Evolutionary conservation across 2,113 vertebrate genomes (phyloP).

Genomic region (Hippocampus comes): DNA sequence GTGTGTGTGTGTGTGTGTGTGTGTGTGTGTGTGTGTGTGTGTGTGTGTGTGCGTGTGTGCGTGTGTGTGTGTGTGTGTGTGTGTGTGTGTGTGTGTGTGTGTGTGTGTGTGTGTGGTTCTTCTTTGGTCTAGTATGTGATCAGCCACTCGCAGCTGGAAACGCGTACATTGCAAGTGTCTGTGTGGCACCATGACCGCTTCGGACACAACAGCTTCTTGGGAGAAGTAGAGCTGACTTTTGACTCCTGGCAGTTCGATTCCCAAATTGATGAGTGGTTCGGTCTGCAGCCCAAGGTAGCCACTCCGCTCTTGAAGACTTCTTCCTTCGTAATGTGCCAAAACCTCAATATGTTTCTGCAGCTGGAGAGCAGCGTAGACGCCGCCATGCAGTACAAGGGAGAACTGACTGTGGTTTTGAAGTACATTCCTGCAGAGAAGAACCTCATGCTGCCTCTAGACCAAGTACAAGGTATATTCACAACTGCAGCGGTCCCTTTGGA

Average conservation of each 20-base stretch:
- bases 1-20: not conserved
- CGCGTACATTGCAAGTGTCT: conserved; percentile 88
- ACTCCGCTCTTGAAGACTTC: not conserved
- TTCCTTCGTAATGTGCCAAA: not conserved
- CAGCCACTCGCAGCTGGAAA: conserved; percentile 94
- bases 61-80: not conserved
- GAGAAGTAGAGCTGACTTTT: conserved; percentile 92
- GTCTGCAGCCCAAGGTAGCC: conserved; percentile 87
- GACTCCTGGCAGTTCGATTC: conserved; percentile 94
- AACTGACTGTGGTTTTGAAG: conserved; percentile 86
- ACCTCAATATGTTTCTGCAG: conserved; percentile 57
- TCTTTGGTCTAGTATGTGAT: conserved; percentile 83
- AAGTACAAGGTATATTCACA: conserved; percentile 79
- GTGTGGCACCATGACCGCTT: conserved; percentile 97
- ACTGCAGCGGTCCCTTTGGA: not conserved
- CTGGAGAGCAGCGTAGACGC: conserved; percentile 74
- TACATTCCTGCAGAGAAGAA: conserved; percentile 89
- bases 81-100: too few species aligned
- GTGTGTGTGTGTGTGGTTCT: not conserved
- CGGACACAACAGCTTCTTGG: conserved; percentile 91
- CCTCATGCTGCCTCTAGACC: conserved; percentile 77
- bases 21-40: too few species aligned
- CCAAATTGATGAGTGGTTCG: conserved; percentile 84
- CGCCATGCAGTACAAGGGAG: conserved; percentile 90
- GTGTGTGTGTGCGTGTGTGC: too few species aligned